Evolutionary conservation across 2,797 vertebrate species (phyloP).

Genomic region (Halcyon leucocephala): DNA sequence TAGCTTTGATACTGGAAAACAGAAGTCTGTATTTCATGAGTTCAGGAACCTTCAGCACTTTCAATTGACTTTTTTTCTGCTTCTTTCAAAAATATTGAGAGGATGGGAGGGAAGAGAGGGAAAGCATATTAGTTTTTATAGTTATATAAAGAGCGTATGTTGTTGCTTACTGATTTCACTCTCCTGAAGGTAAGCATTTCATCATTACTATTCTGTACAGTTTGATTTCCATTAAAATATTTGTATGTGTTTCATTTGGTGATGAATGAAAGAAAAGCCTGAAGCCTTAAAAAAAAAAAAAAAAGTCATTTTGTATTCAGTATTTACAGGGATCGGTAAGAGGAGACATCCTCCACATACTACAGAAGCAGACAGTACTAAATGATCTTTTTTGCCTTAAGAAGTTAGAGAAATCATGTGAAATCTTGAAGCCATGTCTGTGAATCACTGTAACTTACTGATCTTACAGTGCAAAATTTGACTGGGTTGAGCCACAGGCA

Average conservation of each 20-base stretch:
- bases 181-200: not conserved
- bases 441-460: not conserved
- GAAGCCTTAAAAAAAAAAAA: not conserved
- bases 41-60: not conserved
- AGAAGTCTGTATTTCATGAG: not conserved
- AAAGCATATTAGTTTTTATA: not conserved
- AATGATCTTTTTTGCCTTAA: not conserved
- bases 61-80: not conserved
- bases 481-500: not conserved
- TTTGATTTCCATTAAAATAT: not conserved
- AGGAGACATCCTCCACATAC: not conserved
- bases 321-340: not conserved
- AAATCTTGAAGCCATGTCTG: not conserved
- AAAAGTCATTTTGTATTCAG: not conserved
- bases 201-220: not conserved
- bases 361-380: not conserved
- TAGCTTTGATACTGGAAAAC: not conserved
- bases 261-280: not conserved
- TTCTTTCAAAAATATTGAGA: not conserved
- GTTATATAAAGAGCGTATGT: not conserved
- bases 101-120: too few relatives aligned
- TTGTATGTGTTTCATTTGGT: not conserved
- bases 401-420: not conserved
- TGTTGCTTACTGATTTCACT: not conserved
- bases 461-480: not conserved